phyloP scores from a whole-genome alignment of 2,888 invertebrate genomes.

The Nemurella pictetii region DNA sequence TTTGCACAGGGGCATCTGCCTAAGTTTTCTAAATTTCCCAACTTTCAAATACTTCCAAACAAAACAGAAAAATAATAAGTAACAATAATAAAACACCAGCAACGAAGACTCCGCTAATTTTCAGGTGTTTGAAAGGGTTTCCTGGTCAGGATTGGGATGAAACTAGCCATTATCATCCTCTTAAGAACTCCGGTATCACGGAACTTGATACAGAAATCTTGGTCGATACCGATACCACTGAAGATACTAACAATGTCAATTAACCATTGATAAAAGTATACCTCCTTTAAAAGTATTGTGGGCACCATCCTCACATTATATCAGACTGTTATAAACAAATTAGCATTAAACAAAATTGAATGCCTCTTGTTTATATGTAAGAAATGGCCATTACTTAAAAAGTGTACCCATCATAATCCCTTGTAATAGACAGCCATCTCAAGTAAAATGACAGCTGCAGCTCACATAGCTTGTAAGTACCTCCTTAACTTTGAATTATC shows the following conservation, averaged over 20 bases:
- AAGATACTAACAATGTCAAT: neutral
- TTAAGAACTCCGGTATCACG: neutral
- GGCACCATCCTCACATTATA: neutral
- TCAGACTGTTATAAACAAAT: neutral
- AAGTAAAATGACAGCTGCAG: too few relatives aligned
- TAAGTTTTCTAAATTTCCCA: too few relatives aligned
- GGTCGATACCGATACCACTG: neutral
- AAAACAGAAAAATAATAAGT: neutral
- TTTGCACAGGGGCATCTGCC: too few relatives aligned
- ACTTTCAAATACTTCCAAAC: neutral
- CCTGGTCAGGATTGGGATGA: neutral
- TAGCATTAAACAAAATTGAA: neutral
- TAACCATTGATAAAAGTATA: neutral
- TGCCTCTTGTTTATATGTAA: neutral
- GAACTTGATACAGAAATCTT: neutral
- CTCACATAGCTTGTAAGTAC: too few relatives aligned
- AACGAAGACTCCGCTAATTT: too few relatives aligned
- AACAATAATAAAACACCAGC: too few relatives aligned
- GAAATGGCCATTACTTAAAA: too few relatives aligned
- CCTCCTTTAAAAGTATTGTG: neutral
- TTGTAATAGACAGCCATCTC: too few relatives aligned
- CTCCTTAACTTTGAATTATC: neutral
- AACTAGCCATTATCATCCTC: neutral
- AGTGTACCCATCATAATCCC: too few relatives aligned
- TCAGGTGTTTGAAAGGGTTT: neutral